These are phyloP conservation scores for Bostrychus sinensis DNA, from an alignment of 2,113 vertebrate genomes.

Conservation along the genomic window DNA sequence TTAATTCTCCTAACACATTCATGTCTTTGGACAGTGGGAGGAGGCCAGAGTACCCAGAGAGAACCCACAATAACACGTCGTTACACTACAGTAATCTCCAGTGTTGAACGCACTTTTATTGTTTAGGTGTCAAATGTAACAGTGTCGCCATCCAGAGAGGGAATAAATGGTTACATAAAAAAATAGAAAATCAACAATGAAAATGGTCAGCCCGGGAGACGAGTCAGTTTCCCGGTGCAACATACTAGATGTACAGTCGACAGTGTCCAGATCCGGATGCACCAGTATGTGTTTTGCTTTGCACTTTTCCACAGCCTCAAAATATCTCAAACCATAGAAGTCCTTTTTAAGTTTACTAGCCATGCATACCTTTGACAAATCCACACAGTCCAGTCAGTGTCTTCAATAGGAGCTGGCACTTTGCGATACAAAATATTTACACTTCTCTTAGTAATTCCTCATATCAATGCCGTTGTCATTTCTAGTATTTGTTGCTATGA, in stretches of 20 bases:
- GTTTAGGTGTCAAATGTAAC: constrained; percentile 80
- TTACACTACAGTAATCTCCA: no score
- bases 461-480: constrained; percentile 25
- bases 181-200: constrained; percentile 83
- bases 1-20: no score
- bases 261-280: constrained; percentile 67
- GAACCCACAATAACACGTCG: no score
- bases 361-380: constrained; percentile 72
- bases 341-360: constrained; percentile 69
- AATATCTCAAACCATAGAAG: constrained; percentile 61
- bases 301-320: constrained; percentile 69
- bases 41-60: no score
- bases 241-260: constrained; percentile 63
- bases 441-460: constrained; percentile 54
- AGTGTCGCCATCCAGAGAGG: constrained; percentile 77
- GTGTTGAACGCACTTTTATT: constrained; percentile 81
- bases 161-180: constrained; percentile 79
- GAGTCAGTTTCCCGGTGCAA: constrained; percentile 61
- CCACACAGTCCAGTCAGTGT: constrained; percentile 65
- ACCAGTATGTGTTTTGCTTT: constrained; percentile 63
- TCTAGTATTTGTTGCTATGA: constrained; percentile 42
- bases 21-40: no score
- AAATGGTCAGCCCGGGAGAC: constrained; percentile 65
- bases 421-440: constrained; percentile 75
- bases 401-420: constrained; percentile 70